Conservation (phyloP, 23 tunicate species). For the Ascidia mentula region DNA sequence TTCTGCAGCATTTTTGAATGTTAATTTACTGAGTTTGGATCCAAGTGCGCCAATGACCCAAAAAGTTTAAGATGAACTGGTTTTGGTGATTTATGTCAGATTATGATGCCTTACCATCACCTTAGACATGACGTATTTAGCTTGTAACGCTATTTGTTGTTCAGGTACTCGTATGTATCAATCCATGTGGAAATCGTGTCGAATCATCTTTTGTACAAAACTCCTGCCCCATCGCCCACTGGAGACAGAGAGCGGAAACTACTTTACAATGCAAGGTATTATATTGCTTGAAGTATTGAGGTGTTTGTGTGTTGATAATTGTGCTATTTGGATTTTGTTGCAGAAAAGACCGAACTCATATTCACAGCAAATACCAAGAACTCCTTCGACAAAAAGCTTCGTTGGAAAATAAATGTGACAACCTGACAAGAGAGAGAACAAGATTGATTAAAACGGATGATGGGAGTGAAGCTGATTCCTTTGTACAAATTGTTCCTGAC, state of each 20-base stretch:
- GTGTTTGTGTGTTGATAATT: background rate
- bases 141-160: too few species aligned
- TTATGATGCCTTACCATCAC: too few species aligned
- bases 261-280: slow-evolving; percentile 76
- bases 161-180: slow-evolving; percentile 86
- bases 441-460: slow-evolving; percentile 7
- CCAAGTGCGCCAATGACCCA: too few species aligned
- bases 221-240: slow-evolving; percentile 96
- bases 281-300: background rate
- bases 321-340: background rate
- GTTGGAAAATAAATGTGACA: slow-evolving; percentile 56
- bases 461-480: background rate
- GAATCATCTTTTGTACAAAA: slow-evolving; percentile 89
- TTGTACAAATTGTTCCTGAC: slow-evolving; percentile 34
- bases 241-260: slow-evolving; percentile 90
- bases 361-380: slow-evolving; percentile 82
- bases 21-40: too few species aligned
- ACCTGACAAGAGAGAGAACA: slow-evolving; percentile 52
- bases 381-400: slow-evolving; percentile 63
- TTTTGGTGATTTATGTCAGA: too few species aligned
- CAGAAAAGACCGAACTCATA: slow-evolving; percentile 65
- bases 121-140: too few species aligned
- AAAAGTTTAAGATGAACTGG: too few species aligned
- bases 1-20: too few species aligned
- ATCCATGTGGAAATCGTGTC: slow-evolving; percentile 85